Evolutionary conservation across 2,113 vertebrate species (phyloP).

Genomic region (Pseudopodoces humilis): DNA sequence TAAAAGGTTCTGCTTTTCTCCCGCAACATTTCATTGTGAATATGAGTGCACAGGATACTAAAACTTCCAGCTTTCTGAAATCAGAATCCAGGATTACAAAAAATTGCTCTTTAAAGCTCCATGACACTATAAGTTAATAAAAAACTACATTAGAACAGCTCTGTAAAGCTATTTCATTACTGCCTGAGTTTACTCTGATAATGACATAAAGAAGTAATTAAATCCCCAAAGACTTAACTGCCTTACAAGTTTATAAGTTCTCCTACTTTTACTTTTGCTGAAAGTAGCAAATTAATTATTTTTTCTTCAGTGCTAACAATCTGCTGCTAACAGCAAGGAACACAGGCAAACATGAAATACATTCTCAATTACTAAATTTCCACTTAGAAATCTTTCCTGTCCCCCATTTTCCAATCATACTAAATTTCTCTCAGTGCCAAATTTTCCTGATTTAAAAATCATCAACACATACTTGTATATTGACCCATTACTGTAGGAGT

Average conservation of each 20-base stretch:
- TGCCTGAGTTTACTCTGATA: not conserved
- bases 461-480: not conserved
- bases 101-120: constrained; percentile 19
- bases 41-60: not conserved
- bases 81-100: not conserved
- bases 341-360: not conserved
- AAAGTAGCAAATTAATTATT: constrained; percentile 23
- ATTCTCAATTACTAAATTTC: not conserved
- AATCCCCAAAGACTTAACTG: not conserved
- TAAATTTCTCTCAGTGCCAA: not conserved
- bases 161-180: constrained; percentile 42
- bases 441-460: not conserved
- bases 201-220: constrained; percentile 5
- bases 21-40: not conserved
- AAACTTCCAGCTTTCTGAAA: not conserved
- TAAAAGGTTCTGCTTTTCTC: not conserved
- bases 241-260: not conserved
- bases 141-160: constrained; percentile 34
- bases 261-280: not conserved
- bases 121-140: constrained; percentile 4
- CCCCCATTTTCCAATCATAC: not conserved
- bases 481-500: not conserved
- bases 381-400: not conserved
- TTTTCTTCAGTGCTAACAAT: not conserved
- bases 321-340: not conserved